A percentile compares a stretch with the other conserved stretches of the same genome.
Conservation (phyloP, 1,140 invertebrate genomes). For the Probaryconus sp. region DNA sequence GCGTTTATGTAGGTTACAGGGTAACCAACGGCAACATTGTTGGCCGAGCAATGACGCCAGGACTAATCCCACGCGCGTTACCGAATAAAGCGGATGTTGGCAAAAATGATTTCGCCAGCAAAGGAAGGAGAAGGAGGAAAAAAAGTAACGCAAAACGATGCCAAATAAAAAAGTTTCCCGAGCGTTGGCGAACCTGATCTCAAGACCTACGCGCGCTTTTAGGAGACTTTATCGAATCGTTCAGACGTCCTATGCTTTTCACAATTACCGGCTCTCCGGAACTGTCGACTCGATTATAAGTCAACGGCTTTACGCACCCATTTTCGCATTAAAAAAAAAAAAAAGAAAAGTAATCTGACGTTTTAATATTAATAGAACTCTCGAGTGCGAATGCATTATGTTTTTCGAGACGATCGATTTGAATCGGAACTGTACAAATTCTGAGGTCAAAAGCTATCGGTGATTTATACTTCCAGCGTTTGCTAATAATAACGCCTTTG, state of each 20-base stretch:
- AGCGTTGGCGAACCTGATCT: constrained; percentile 57
- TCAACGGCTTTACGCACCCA: constrained; percentile 1
- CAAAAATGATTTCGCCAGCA: constrained; percentile 27
- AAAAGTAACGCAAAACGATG: constrained; percentile 51
- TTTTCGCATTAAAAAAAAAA: too few species aligned
- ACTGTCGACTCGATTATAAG: constrained; percentile 22
- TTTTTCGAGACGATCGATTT: too few species aligned
- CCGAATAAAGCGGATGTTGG: constrained; percentile 53
- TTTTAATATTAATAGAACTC: not conserved
- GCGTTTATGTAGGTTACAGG: constrained; percentile 62
- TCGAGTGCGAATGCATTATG: too few species aligned
- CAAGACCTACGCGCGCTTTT: constrained; percentile 50
- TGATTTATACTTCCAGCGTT: not conserved
- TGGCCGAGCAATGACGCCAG: constrained; percentile 31
- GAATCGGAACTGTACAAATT: too few species aligned
- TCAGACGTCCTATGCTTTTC: constrained; percentile 36
- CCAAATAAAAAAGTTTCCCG: constrained; percentile 25
- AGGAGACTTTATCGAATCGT: constrained; percentile 54
- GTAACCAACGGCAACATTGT: constrained; percentile 61
- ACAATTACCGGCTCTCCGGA: constrained; percentile 35
- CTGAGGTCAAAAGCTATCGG: too few species aligned
- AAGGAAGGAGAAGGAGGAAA: not conserved
- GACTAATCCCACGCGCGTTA: constrained; percentile 51
- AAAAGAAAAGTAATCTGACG: not conserved
- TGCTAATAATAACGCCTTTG: constrained; percentile 6